Percentiles rank a stretch among this genome's conserved stretches.
phyloP scores from a whole-genome alignment of 2,797 vertebrate genomes.

The Todus mexicanus region DNA sequence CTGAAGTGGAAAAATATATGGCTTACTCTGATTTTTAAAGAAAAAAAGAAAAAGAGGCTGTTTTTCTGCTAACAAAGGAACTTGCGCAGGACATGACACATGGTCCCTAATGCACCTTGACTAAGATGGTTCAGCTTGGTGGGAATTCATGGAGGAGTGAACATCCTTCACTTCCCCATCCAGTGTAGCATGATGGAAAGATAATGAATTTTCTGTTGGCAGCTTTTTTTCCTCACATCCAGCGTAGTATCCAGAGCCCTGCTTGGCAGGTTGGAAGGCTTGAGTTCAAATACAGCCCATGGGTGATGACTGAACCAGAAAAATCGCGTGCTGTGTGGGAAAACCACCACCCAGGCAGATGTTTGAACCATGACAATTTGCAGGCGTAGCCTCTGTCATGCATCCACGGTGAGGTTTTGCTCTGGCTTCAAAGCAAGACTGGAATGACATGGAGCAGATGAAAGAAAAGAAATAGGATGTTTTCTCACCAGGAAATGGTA shows the following conservation, averaged over 20 bases:
- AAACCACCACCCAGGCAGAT: background rate
- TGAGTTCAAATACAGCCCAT: background rate
- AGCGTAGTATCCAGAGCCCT: background rate
- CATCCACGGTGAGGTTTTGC: background rate
- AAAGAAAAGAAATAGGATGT: background rate
- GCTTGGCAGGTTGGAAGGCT: background rate
- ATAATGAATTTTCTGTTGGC: background rate
- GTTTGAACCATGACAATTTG: background rate
- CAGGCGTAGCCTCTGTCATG: background rate
- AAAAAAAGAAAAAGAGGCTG: accelerated
- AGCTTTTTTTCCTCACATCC: background rate
- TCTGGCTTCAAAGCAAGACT: background rate
- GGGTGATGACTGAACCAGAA: background rate
- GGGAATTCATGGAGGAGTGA: background rate
- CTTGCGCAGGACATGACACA: background rate
- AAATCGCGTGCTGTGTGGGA: background rate
- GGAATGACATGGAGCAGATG: background rate
- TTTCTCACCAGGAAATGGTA: background rate
- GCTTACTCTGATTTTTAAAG: background rate
- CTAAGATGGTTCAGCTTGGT: background rate
- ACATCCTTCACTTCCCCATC: background rate
- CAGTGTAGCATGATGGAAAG: background rate
- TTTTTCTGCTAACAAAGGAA: background rate
- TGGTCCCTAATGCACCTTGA: background rate
- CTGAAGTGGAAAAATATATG: background rate